phyloP scores from a whole-genome alignment of 2,113 vertebrate genomes.

The Anarhynchus alexandrinus region DNA sequence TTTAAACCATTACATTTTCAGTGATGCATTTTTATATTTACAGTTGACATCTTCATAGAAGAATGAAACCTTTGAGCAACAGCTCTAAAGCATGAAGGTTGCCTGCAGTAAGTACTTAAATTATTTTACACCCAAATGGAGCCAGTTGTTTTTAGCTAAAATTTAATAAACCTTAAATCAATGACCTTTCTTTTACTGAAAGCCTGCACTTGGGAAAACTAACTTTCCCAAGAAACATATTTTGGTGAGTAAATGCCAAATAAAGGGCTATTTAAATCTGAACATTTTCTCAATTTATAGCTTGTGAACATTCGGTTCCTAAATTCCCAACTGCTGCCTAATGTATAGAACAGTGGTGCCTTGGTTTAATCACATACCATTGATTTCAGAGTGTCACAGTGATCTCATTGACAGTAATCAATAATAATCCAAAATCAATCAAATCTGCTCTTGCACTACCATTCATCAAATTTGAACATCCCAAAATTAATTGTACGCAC shows the following conservation, averaged over 20 bases:
- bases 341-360: constrained; percentile 47
- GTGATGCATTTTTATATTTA: constrained; percentile 82
- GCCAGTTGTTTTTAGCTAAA: constrained; percentile 77
- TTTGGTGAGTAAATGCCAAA: constrained; percentile 70
- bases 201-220: constrained; percentile 60
- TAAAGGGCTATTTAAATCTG: constrained; percentile 73
- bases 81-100: constrained; percentile 74
- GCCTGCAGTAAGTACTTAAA: constrained; percentile 74
- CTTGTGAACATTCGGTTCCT: constrained; percentile 66
- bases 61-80: constrained; percentile 72
- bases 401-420: constrained; percentile 80
- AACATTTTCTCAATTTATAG: constrained; percentile 72
- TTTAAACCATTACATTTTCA: constrained; percentile 75
- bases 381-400: constrained; percentile 73
- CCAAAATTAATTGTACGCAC: constrained; percentile 69
- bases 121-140: constrained; percentile 79
- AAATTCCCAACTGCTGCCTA: constrained; percentile 48
- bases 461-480: constrained; percentile 77
- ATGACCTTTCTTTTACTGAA: constrained; percentile 76
- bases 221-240: constrained; percentile 73
- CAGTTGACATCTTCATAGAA: constrained; percentile 79
- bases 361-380: constrained; percentile 76
- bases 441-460: constrained; percentile 67
- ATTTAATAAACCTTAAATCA: constrained; percentile 79
- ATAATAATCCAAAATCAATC: constrained; percentile 84